Base-by-base conservation (phyloP, 2,797 vertebrate species). In the Coccyzus lansbergi region DNA sequence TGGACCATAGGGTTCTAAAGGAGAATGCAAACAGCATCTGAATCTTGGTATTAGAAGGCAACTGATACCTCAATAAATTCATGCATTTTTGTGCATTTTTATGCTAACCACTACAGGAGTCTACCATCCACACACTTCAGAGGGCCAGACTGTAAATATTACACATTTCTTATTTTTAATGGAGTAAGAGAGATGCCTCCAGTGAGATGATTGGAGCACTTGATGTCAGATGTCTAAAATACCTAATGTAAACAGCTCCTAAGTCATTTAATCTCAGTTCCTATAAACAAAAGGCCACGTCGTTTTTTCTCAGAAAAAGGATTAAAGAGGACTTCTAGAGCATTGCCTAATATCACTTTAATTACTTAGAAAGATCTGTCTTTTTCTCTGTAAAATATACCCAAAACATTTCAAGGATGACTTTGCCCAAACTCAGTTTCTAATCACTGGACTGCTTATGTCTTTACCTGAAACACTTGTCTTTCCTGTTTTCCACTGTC, bases 181-280 rank as follows among this genome's bases (percentile, higher is more conserved):
- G 46, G 42, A 76, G 11, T 48, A 36, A 63, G 33, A 83, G 13
- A 14, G 2, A 4, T 58, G 48, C 56, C n/a, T 91, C 40, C 60
- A 80, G 0, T 28, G n/a, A 82, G n/a, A 44, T 46, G 34, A 51
- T 80, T 15, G 53, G 56, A 63, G 29, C 36, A 63, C 25, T 70
- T 48, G 33, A 48, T 9, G 29, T 81, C 58, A 71, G 44, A 62
- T 69, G 22, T 86, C 38, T 71, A 77, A 86, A 92, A 86, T 90
- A 83, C 38, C 4, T 71, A 38, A n/a, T 55, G 21, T 94, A 92
- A 95, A 76, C 78, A 75, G 31, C 44, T 51, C 29, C 80, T 33
- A 88, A 88, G 51, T 84, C 46, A 88, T 65, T 65, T 93, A 88
- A 80, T 93, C 80, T 91, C 10, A 4, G 58, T 95, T 95, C 83